Conservation (phyloP, 1,140 invertebrate genomes). For the Stratiolaelaps scimitus region DNA sequence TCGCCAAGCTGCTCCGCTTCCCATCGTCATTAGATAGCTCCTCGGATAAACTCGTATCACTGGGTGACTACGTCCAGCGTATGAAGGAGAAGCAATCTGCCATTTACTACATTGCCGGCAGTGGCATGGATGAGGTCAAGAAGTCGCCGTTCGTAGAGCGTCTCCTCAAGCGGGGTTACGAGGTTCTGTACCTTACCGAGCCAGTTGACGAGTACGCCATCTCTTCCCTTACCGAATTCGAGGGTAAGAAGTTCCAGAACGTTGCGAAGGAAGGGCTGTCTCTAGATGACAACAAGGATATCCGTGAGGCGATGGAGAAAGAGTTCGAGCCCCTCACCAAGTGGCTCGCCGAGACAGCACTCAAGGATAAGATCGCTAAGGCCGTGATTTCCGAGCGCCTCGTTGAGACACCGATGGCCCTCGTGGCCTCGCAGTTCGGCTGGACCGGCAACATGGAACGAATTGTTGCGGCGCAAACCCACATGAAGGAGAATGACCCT, state of each 20-base stretch:
- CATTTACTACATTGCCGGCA: slow-evolving; percentile 93
- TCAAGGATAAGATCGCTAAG: slow-evolving; percentile 72
- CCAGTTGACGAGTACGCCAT: slow-evolving; percentile 97
- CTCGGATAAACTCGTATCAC: slow-evolving; percentile 53
- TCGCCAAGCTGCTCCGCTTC: slow-evolving; percentile 89
- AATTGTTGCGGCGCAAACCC: slow-evolving; percentile 85
- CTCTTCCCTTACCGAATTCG: slow-evolving; percentile 92
- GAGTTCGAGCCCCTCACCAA: slow-evolving; percentile 77
- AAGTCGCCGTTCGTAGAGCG: slow-evolving; percentile 91
- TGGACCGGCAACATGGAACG: slow-evolving; percentile 99
- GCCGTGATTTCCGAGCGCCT: slow-evolving; percentile 77
- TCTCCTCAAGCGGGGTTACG: slow-evolving; percentile 81
- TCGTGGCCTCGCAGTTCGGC: slow-evolving; percentile 91
- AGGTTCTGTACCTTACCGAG: slow-evolving; percentile 88
- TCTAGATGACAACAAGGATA: slow-evolving; percentile 69
- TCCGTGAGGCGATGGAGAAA: slow-evolving; percentile 61
- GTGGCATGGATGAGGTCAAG: slow-evolving; percentile 63
- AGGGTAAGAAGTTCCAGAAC: slow-evolving; percentile 99
- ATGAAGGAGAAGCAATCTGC: slow-evolving; percentile 96
- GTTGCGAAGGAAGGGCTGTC: slow-evolving; percentile 95
- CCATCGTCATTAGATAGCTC: slow-evolving; percentile 56
- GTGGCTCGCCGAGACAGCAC: slow-evolving; percentile 72
- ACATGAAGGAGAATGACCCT: slow-evolving; percentile 86
- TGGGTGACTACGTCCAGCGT: slow-evolving; percentile 78
- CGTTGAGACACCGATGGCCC: slow-evolving; percentile 79